Base-by-base conservation (phyloP, 1,140 invertebrate genomes). In the Orchesella cincta region DNA sequence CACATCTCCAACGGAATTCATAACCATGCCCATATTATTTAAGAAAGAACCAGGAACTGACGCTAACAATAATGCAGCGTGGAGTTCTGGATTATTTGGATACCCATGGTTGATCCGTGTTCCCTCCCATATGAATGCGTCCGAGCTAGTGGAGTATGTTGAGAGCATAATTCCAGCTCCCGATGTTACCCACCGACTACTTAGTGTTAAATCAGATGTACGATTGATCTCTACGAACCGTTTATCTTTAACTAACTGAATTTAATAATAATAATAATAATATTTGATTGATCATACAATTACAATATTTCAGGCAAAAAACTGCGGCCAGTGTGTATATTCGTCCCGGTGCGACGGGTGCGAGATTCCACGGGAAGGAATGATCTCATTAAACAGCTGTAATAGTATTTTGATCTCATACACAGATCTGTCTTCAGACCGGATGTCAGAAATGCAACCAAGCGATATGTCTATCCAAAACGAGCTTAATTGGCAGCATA, bases 261-360 rank as follows among this genome's bases (percentile, higher is more conserved):
- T n/a, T n/a, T n/a, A n/a, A n/a, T n/a, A n/a, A n/a, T n/a, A n/a
- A n/a, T n/a, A n/a, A n/a, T n/a, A n/a, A n/a, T n/a, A n/a, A n/a
- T n/a, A n/a, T n/a, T n/a, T n/a, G n/a, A n/a, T n/a, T n/a, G n/a
- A n/a, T n/a, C n/a, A n/a, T n/a, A n/a, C n/a, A n/a, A n/a, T n/a
- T n/a, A n/a, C n/a, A n/a, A n/a, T n/a, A n/a, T n/a, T n/a, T n/a
- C n/a, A n/a, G n/a, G n/a, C 26, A 5, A 67, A 67, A 67, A 67
- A 29, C 23, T 67, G 62, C 33, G 90, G 89, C 16, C 86, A 90
- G 12, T 92, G 91, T 84, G 85, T 89, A 70, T 91, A 87, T 79
- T 86, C 86, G 3, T 83, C 83, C 3, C 88, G 89, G 81, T 92
- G 91, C 83, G 85, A 85, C 23, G 91, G 91, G 23, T 92, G 91